Base-by-base conservation (phyloP, 2,888 invertebrate genomes). In the Chironomus tentans region DNA sequence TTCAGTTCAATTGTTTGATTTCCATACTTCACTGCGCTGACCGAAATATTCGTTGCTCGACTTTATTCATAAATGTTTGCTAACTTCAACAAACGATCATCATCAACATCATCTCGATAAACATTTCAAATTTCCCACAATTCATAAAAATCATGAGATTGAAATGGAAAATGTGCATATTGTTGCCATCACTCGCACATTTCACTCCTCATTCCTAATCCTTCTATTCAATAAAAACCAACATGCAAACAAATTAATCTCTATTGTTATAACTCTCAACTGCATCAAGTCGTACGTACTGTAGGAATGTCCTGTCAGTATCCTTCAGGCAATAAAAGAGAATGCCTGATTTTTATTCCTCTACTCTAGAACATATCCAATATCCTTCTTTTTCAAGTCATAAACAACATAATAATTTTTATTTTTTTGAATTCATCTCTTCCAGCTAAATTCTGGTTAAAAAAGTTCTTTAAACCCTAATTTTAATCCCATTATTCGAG, bases 181-280 rank as follows among this genome's bases (percentile, higher is more conserved):
- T 73, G 72, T 28, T 24, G 48, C 22, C 18, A 50, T 56, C 56
- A 22, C 56, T 12, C 50, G 48, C 71, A 48, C 24, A 24, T 71
- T 65, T 71, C 56, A 12, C 56, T 48, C 56, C 56, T 22, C 48
- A 75, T 68, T 75, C 38, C 50, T 75, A 75, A 75, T 75, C 74
- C 74, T 75, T 75, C 74, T 22, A 68, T 75, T 75, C 68, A 56
- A 47, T 69, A 18, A 46, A 28, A 73, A 73, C 73, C 73, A 46
- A 68, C 65, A 68, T 24, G 74, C 74, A 75, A 75, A 75, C 74
- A 75, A 75, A 75, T 75, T 75, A 75, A 75, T 75, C 74, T 75
- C 74, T 24, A 68, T 75, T 75, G 74, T 75, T 75, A 47, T 73
- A 24, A 18, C 13, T 65, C 13, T 15, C 47, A 47, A n/a, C 56